A percentile compares a stretch with the other conserved stretches of the same genome.
These are phyloP conservation scores for Patella depressa DNA, from an alignment of 2,888 invertebrate species.

Conservation along the genomic window DNA sequence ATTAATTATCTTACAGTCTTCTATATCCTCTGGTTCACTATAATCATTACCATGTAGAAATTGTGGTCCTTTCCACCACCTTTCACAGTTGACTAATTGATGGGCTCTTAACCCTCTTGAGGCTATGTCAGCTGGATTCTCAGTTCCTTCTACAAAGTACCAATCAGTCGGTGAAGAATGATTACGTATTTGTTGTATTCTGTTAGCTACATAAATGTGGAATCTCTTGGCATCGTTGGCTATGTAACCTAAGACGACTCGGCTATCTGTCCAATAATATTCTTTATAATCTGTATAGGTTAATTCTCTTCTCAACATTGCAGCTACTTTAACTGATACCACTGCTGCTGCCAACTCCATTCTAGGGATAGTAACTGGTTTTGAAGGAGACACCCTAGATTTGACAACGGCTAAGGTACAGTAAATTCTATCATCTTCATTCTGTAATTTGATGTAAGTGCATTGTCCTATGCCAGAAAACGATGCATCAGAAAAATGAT, in stretches of 20 bases:
- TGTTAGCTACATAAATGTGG: neutral
- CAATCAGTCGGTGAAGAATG: neutral
- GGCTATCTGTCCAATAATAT: neutral
- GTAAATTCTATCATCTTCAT: neutral
- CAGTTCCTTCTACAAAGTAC: neutral
- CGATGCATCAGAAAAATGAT: slow-evolving; percentile 15
- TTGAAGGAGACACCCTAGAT: neutral
- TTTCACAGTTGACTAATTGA: neutral
- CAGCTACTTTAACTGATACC: neutral
- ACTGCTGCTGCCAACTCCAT: neutral
- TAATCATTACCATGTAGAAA: neutral
- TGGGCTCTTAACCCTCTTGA: slow-evolving; percentile 28
- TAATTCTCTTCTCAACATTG: neutral
- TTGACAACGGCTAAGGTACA: neutral
- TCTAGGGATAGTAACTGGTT: neutral
- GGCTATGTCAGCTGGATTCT: slow-evolving; percentile 14
- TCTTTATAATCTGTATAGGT: neutral
- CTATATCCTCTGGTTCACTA: neutral
- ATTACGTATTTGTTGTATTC: neutral
- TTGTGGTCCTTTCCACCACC: neutral
- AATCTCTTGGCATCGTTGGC: neutral
- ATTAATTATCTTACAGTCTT: neutral
- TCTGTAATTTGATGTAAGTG: slow-evolving; percentile 8
- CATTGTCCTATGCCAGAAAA: neutral
- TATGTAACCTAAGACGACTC: neutral